Evolutionary conservation across 2,888 invertebrate species (phyloP).

Genomic region (Bimastos eiseni): DNA sequence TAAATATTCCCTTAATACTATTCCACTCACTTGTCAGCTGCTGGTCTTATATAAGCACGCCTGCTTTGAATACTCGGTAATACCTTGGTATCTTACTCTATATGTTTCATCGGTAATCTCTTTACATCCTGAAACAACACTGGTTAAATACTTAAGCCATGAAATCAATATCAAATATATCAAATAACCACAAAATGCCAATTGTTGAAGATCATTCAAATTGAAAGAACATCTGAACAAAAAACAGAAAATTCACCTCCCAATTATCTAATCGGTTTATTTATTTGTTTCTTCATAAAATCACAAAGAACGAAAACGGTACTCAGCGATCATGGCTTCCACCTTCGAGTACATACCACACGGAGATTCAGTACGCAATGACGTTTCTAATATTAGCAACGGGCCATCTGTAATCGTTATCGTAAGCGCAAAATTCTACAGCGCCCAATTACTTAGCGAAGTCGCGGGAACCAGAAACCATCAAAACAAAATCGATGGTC

Average conservation of each 20-base stretch:
- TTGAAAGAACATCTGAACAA: not conserved
- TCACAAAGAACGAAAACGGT: not conserved
- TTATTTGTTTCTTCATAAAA: not conserved
- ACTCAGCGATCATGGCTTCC: not conserved
- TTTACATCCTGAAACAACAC: not conserved
- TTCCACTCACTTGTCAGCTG: not conserved
- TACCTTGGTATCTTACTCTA: not conserved
- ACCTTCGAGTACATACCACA: not conserved
- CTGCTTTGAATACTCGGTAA: no score
- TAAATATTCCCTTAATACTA: not conserved
- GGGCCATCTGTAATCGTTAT: not conserved
- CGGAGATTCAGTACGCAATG: not conserved
- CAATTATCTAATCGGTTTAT: conserved; percentile 4
- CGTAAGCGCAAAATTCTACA: no score
- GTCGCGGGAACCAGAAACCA: no score
- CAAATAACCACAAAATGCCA: not conserved
- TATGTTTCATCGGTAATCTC: not conserved
- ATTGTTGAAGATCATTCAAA: not conserved
- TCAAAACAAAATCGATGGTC: no score
- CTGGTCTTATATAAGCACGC: not conserved
- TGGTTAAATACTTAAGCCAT: not conserved
- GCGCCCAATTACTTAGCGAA: no score
- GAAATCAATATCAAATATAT: conserved; percentile 2
- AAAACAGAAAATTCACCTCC: not conserved
- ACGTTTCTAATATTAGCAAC: not conserved